Evolutionary conservation across 2,888 invertebrate species (phyloP), one percentile per base, ranked within the genome.

Genomic region (Dasypogon diadema): DNA sequence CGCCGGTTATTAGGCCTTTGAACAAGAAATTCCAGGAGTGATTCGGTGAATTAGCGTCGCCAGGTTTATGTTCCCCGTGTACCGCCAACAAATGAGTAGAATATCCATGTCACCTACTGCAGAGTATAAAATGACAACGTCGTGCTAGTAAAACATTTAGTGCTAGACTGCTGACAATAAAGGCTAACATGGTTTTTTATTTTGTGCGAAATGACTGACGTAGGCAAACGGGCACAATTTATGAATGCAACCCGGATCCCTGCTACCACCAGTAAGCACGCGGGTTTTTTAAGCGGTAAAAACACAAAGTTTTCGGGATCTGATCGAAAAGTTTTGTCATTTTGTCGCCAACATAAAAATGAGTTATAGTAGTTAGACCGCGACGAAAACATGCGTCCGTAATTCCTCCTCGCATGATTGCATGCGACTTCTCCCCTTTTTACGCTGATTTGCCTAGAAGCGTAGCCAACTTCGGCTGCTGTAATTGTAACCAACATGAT

Each of bases 381-480:
- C 46, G 74, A 46, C 74, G 42, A 56, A 34, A 74, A 74, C 74
- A 74, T 58, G 74, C 55, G 22, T 74, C 74, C 48, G 58, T 74
- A 74, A 74, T 74, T 74, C n/a, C 58, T 56, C 46, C 24, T 74
- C 18, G 74, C 74, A 74, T 74, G 73, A 73, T 74, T 58, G 74
- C 74, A 74, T 74, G 74, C 74, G n/a, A 74, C 58, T 46, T 74
- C 54, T 70, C 70, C 54, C 48, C 70, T n/a, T 30, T 70, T 70
- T 54, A 70, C 54, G 54, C 70, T 34, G 70, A 70, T 70, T 70
- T 70, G 18, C 70, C 34, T 30, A 54, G 21, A 4, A 48, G 54
- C 58, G 56, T 74, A 58, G 34, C 48, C 42, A 21, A 26, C 42
- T 58, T 58, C 26, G 42, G 58, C 16, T 58, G 46, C 16, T 12